Evolutionary conservation across 2,113 vertebrate genomes (phyloP).

Genomic region (Acrocephalus kingi): DNA sequence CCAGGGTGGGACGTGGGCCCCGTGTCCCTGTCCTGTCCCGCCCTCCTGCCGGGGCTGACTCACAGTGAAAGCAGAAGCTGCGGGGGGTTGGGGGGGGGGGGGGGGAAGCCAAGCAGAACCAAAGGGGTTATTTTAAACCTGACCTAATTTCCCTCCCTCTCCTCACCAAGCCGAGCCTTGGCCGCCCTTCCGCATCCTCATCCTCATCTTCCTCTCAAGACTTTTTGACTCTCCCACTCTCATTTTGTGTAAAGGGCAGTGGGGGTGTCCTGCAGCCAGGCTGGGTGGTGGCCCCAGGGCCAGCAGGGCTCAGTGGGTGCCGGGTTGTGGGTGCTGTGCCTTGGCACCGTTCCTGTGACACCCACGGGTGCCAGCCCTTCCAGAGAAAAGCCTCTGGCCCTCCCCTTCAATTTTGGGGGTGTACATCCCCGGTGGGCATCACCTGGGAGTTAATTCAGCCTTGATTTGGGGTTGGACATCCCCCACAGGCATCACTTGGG

Average conservation of each 20-base stretch:
- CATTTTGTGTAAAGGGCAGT: rapidly evolving
- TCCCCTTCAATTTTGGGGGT: neutral
- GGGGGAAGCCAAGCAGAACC: slow-evolving; percentile 76
- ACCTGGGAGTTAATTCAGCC: neutral
- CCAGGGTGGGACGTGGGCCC: neutral
- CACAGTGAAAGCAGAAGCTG: slow-evolving; percentile 82
- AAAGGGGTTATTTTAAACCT: slow-evolving; percentile 75
- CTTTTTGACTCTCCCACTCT: neutral
- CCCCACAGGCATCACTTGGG: no score
- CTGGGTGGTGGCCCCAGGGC: neutral
- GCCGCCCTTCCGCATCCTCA: neutral
- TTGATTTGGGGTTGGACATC: no score
- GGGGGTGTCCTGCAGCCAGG: neutral
- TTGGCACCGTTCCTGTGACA: neutral
- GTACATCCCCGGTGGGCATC: rapidly evolving
- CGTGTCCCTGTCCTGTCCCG: neutral
- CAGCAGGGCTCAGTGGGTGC: neutral
- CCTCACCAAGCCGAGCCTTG: neutral
- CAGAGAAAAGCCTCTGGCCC: neutral
- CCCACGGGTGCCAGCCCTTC: neutral
- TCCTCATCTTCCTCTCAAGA: neutral
- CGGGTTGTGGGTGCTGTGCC: neutral
- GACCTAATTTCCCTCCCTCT: slow-evolving; percentile 60
- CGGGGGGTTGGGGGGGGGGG: slow-evolving; percentile 9
- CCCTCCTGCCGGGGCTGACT: slow-evolving; percentile 54